Evolutionary conservation across 2,888 invertebrate genomes (phyloP), one percentile per base, ranked within the genome.

Genomic region (Lithophane semibrunnea): DNA sequence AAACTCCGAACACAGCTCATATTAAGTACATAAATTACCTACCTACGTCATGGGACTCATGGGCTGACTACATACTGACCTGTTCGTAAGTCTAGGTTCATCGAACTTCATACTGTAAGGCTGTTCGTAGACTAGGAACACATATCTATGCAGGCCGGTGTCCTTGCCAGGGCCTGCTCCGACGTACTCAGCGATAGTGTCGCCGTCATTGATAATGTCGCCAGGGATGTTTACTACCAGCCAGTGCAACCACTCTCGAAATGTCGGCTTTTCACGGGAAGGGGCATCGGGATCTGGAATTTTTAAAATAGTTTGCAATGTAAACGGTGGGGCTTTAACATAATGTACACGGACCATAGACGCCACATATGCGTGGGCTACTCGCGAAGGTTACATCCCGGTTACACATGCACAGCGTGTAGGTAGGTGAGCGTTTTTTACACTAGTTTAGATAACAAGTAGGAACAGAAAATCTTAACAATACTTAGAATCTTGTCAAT

Each of bases 61-160:
- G 10, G 42, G 18, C 16, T 16, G 9, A 29, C 29, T 49, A 12
- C 24, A 3, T 67, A 75, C 93, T 92, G 88, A 97, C 93, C 91
- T 97, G 89, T 97, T 97, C 7, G 97, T 93, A 1, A 97, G 91
- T n/a, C 95, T 94, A 0, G 93, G 66, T 58, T 97, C 97, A 58
- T 95, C 92, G 83, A 97, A 97, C 0, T 86, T 88, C 1, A 97
- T 79, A 73, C 96, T 97, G 1, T 92, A 94, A 0, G 97, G 96
- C 89, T 99, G 98, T 87, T 98, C 97, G 93, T 97, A 98, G 0
- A 98, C 92, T 47, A 98, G 92, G 90, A 97, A 98, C 3, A 98
- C 97, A 92, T 98, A 98, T 70, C 98, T 97, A 92, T 98, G 98
- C 13, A 97, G 94, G 3, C 97, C 98, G 0, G 98, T 97, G 66